These are phyloP conservation scores for Stichodactyla helianthus DNA, from an alignment of 64 coral and sea anemone species.

Conservation along the genomic window DNA sequence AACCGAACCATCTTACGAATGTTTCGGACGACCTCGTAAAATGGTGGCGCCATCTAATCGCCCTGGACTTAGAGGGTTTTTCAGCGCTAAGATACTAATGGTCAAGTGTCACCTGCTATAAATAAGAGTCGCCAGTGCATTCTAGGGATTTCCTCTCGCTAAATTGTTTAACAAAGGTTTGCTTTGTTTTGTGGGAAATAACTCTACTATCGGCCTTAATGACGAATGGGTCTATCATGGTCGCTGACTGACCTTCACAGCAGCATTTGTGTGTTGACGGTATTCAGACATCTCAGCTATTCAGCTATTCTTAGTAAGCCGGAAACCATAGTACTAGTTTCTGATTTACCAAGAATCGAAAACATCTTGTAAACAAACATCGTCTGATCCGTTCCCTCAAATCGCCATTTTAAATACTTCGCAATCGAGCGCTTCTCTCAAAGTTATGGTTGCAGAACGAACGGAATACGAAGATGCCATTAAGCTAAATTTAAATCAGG, in stretches of 20 bases:
- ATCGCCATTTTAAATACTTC: too few species aligned
- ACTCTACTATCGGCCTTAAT: not conserved
- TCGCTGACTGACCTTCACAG: not conserved
- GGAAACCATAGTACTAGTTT: not conserved
- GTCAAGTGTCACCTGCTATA: too few species aligned
- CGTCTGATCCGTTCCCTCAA: not conserved
- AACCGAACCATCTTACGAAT: too few species aligned
- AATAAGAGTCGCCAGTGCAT: not conserved
- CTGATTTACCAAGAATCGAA: not conserved
- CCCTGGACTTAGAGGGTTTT: too few species aligned
- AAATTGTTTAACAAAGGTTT: not conserved
- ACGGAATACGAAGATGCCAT: too few species aligned
- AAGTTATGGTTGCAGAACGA: too few species aligned
- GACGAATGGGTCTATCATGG: not conserved
- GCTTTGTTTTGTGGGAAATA: not conserved
- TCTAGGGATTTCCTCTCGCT: not conserved
- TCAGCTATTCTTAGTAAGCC: not conserved
- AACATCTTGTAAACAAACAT: constrained; percentile 3
- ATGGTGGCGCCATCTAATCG: too few species aligned
- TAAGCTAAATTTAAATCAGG: too few species aligned
- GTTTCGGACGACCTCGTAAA: too few species aligned
- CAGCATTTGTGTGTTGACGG: constrained; percentile 2
- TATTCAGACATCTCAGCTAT: not conserved
- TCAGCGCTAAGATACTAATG: too few species aligned
- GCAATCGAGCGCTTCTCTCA: not conserved